Conservation (phyloP, 1,140 invertebrate species). For the Caenorhabditis remanei region DNA sequence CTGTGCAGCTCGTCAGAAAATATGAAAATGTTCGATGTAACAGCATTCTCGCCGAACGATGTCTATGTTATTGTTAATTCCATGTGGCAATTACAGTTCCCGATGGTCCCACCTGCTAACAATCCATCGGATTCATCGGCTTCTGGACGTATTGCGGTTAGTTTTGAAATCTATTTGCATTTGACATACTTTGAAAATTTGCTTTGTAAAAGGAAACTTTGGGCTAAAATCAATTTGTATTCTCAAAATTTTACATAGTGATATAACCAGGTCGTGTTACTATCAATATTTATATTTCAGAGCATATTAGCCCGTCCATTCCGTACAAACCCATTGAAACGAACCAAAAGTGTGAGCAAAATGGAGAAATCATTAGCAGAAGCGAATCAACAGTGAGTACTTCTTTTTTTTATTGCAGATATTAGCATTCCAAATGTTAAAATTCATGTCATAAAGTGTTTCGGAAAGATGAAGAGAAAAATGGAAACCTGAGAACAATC, state of each 20-base stretch:
- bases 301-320: conserved; percentile 74
- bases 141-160: conserved; percentile 12
- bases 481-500: conserved; percentile 45
- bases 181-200: background rate
- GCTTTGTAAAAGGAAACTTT: background rate
- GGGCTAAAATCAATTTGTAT: too few relatives aligned
- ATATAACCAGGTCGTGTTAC: too few relatives aligned
- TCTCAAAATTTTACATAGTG: too few relatives aligned
- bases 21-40: conserved; percentile 42
- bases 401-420: background rate
- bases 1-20: background rate
- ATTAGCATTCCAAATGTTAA: conserved; percentile 20
- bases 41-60: conserved; percentile 23
- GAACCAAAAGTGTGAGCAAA: conserved; percentile 77
- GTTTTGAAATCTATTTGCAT: conserved; percentile 8
- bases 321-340: conserved; percentile 74
- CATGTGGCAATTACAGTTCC: conserved; percentile 41
- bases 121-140: conserved; percentile 36
- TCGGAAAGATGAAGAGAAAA: conserved; percentile 47
- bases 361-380: conserved; percentile 67
- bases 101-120: conserved; percentile 27
- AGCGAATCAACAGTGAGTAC: conserved; percentile 63
- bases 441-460: background rate
- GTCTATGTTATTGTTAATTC: conserved; percentile 39
- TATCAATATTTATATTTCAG: conserved; percentile 67